phyloP scores from a whole-genome alignment of 2,113 vertebrate genomes.

The Pelmatolapia mariae region DNA sequence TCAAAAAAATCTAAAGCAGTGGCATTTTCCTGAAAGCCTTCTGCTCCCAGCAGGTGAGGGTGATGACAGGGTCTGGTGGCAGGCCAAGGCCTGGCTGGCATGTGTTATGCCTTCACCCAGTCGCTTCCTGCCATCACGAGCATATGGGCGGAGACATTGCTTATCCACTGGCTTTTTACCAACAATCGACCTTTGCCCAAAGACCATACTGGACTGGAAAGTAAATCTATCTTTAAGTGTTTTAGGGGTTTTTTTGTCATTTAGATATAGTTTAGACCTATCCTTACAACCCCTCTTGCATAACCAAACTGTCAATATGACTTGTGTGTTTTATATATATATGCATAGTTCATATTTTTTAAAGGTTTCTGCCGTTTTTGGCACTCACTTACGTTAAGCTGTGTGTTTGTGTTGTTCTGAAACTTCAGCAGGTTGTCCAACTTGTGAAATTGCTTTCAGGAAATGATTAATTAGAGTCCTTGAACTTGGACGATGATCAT shows the following conservation, averaged over 20 bases:
- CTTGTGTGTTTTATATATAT: not conserved
- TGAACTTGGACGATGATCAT: conserved; percentile 54
- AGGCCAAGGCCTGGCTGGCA: conserved; percentile 66
- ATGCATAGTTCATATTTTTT: not conserved
- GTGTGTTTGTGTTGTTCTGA: conserved; percentile 6
- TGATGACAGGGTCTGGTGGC: conserved; percentile 71
- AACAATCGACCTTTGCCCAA: conserved; percentile 61
- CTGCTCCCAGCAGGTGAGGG: conserved; percentile 61
- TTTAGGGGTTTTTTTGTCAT: not conserved
- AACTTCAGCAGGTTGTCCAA: conserved; percentile 40
- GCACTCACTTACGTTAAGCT: not conserved
- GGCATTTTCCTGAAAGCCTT: conserved; percentile 14
- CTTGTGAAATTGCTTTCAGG: conserved; percentile 36
- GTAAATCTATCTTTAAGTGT: conserved; percentile 21
- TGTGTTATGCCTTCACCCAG: conserved; percentile 49
- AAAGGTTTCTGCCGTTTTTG: not conserved
- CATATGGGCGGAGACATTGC: conserved; percentile 65
- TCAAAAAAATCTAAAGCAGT: not conserved
- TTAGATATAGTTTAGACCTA: not conserved
- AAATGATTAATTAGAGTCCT: conserved; percentile 68
- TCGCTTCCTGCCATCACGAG: conserved; percentile 65
- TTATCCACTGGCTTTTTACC: conserved; percentile 51
- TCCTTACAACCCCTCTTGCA: not conserved
- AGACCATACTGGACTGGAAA: conserved; percentile 26
- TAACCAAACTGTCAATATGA: not conserved